phyloP scores from a whole-genome alignment of 2,888 invertebrate species.

The Hyalella azteca region DNA sequence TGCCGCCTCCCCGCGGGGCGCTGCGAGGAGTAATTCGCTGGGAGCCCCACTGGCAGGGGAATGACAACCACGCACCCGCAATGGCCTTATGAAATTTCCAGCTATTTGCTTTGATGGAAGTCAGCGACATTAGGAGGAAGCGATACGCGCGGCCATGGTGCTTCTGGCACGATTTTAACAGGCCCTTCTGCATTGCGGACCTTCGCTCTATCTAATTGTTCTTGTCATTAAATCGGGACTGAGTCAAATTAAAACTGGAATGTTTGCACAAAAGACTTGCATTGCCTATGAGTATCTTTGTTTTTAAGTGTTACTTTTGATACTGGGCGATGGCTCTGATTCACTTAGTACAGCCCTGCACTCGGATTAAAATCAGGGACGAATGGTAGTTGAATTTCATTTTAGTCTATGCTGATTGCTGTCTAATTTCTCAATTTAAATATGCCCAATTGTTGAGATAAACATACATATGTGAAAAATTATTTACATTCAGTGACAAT shows the following conservation, averaged over 20 bases:
- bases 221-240: neutral
- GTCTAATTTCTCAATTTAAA: no score
- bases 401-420: no score
- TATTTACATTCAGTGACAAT: no score
- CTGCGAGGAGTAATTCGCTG: neutral
- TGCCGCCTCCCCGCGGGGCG: neutral
- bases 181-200: neutral
- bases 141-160: neutral
- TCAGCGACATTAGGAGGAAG: neutral
- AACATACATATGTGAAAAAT: no score
- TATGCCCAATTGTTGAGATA: no score
- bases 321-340: neutral
- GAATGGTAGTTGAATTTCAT: no score
- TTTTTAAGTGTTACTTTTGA: no score
- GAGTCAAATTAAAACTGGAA: no score
- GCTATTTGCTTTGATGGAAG: constrained; percentile 9
- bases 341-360: no score
- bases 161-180: neutral
- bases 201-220: neutral
- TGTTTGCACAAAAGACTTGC: no score
- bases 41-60: neutral
- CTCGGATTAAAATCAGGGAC: no score
- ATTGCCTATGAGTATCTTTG: no score
- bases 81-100: neutral
- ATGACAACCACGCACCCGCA: neutral